A percentile compares a stretch with the other conserved stretches of the same genome.
phyloP scores from a whole-genome alignment of 2,113 vertebrate species.

The Morone chrysops region DNA sequence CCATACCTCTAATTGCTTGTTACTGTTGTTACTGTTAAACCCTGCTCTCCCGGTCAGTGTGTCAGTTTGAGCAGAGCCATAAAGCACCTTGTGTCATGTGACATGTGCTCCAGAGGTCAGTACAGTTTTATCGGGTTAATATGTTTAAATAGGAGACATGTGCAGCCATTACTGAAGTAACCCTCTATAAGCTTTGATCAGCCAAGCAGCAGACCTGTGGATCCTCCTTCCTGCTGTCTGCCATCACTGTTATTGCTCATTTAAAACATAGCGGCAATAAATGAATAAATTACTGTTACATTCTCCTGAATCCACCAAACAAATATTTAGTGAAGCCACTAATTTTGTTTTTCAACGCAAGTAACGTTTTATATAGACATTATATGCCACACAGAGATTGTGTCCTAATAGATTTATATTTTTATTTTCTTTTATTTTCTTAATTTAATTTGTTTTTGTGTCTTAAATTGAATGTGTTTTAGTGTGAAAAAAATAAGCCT shows the following conservation, averaged over 20 bases:
- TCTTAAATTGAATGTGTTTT: no score
- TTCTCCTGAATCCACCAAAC: neutral
- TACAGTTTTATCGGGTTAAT: conserved; percentile 8
- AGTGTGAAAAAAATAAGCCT: no score
- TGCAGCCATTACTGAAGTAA: neutral
- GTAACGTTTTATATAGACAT: no score
- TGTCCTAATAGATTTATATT: neutral
- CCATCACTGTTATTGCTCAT: neutral
- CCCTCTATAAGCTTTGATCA: neutral
- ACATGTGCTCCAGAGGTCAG: neutral
- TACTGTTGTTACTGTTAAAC: neutral
- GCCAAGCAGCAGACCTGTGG: neutral
- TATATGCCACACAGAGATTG: neutral
- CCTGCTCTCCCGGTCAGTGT: neutral
- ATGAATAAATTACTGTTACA: neutral
- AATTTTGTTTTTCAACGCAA: no score
- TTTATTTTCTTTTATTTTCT: no score
- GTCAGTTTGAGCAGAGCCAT: neutral
- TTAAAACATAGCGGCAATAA: no score
- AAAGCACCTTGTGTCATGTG: neutral
- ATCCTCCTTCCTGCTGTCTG: neutral
- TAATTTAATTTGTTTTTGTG: no score
- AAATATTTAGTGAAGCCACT: neutral
- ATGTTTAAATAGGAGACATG: neutral
- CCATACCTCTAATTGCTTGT: neutral